Conservation (phyloP, 2,113 vertebrate species). For the Halichoerus grypus region DNA sequence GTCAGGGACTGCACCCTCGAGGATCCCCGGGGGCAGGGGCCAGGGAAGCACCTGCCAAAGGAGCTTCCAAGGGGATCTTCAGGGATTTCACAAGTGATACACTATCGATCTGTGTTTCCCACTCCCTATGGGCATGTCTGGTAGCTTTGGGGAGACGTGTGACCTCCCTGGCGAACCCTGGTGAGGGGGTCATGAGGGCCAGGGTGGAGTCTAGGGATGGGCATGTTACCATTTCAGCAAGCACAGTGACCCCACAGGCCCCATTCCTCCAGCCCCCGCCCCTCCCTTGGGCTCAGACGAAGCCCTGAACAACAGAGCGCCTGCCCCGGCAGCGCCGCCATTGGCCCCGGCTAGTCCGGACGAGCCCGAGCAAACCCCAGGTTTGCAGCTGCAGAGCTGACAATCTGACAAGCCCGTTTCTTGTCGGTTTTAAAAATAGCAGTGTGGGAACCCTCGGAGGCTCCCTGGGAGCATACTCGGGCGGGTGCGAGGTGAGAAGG, state of each 20-base stretch:
- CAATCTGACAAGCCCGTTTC: conserved; percentile 64
- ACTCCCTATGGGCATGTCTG: no score
- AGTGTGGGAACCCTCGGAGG: conserved; percentile 75
- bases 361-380: conserved; percentile 77
- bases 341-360: background rate
- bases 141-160: background rate
- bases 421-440: conserved; percentile 82
- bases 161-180: background rate
- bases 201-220: background rate
- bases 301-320: background rate
- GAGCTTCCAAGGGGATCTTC: background rate
- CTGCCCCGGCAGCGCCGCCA: background rate
- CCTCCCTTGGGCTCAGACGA: background rate
- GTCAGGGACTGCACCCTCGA: background rate
- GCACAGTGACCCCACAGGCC: background rate
- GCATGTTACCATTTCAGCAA: background rate
- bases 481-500: background rate
- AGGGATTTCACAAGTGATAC: background rate
- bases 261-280: background rate
- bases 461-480: conserved; percentile 66
- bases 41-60: background rate
- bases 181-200: background rate
- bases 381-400: conserved; percentile 46
- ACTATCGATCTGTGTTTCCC: rapidly evolving
- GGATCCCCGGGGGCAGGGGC: background rate